Percentiles rank a stretch among this genome's conserved stretches.
These are phyloP conservation scores for Melieria crassipennis DNA, from an alignment of 2,888 invertebrate species.

Conservation along the genomic window DNA sequence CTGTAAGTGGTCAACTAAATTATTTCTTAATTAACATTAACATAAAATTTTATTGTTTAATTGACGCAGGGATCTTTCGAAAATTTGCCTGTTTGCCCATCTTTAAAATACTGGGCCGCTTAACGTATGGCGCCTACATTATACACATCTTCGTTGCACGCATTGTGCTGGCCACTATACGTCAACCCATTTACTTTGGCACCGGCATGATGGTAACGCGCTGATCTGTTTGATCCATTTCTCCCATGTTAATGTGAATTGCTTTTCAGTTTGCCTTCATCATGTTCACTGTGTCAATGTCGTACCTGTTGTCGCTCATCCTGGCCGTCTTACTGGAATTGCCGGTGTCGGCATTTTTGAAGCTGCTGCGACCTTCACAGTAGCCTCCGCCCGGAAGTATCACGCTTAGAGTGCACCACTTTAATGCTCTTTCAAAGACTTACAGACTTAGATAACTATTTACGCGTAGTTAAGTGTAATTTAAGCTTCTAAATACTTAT, in stretches of 20 bases:
- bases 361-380: slow-evolving; percentile 47
- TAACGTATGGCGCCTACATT: slow-evolving; percentile 61
- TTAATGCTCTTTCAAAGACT: slow-evolving; percentile 2
- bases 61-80: slow-evolving; percentile 51
- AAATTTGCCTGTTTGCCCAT: slow-evolving; percentile 58
- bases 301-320: slow-evolving; percentile 54
- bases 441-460: background rate
- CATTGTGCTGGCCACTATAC: slow-evolving; percentile 51
- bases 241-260: background rate
- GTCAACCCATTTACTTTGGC: slow-evolving; percentile 57
- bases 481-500: too few relatives aligned
- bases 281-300: slow-evolving; percentile 51
- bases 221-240: background rate
- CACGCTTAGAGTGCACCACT: background rate
- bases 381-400: too few relatives aligned
- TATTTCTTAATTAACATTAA: background rate
- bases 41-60: background rate
- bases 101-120: slow-evolving; percentile 58
- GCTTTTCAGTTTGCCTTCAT: slow-evolving; percentile 54
- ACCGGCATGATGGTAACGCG: slow-evolving; percentile 55
- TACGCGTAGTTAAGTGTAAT: too few relatives aligned
- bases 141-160: slow-evolving; percentile 55
- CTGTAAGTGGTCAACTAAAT: slow-evolving; percentile 51
- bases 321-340: slow-evolving; percentile 56
- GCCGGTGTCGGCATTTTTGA: slow-evolving; percentile 56